Evolutionary conservation across 2,888 invertebrate genomes (phyloP).

Genomic region (Junonia oenone): DNA sequence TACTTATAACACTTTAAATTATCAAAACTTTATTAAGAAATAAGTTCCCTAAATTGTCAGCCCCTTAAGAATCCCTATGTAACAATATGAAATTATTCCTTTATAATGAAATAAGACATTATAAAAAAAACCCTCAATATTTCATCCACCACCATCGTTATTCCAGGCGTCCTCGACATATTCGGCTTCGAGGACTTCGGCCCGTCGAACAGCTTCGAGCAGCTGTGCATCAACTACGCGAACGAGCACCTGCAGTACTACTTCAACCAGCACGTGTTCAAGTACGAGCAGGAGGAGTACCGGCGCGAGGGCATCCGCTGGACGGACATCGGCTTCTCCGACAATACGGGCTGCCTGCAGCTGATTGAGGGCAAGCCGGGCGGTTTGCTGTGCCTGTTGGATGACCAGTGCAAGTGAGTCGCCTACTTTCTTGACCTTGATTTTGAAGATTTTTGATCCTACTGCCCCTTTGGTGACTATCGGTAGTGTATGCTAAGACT

Average conservation of each 20-base stretch:
- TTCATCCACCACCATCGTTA: no score
- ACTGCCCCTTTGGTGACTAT: not conserved
- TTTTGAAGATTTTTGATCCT: no score
- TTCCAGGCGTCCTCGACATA: conserved; percentile 92
- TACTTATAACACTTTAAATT: no score
- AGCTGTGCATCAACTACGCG: conserved; percentile 98
- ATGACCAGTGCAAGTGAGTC: conserved; percentile 97
- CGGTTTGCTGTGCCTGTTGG: conserved; percentile 92
- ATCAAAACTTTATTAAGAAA: no score
- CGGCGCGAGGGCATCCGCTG: conserved; percentile 94
- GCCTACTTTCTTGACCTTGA: not conserved
- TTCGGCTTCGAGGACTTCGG: conserved; percentile 98
- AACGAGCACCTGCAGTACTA: conserved; percentile 98
- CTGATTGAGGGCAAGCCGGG: conserved; percentile 94
- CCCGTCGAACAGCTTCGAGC: conserved; percentile 94
- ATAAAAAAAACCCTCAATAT: no score
- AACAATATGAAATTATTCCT: no score
- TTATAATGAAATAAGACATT: no score
- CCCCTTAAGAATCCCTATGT: no score
- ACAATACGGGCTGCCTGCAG: conserved; percentile 96
- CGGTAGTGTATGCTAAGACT: no score
- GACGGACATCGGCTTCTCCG: conserved; percentile 97
- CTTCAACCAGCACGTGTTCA: conserved; percentile 98
- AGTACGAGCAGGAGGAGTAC: conserved; percentile 98
- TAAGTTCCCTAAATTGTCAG: no score